A percentile compares a stretch with the other conserved stretches of the same genome.
Conservation (phyloP, 2,888 invertebrate genomes). For the Notodonta ziczac region DNA sequence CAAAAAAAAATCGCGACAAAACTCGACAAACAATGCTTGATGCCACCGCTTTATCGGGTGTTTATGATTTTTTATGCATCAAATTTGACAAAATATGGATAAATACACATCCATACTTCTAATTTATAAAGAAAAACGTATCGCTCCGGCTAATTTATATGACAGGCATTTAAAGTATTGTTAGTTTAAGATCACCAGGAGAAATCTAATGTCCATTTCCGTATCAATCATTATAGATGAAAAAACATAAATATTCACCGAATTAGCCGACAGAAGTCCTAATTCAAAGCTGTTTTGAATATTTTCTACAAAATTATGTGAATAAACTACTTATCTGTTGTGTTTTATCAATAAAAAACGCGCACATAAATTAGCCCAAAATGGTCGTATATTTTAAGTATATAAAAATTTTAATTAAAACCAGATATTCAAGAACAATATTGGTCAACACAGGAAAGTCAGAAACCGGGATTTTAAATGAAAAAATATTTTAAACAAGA, state of each 20-base stretch:
- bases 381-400: background rate
- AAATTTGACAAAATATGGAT: constrained; percentile 32
- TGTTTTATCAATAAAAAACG: background rate
- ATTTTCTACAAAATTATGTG: constrained; percentile 11
- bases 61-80: constrained; percentile 46
- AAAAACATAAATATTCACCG: constrained; percentile 14
- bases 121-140: background rate
- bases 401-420: background rate
- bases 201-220: constrained; percentile 18
- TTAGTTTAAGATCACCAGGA: background rate
- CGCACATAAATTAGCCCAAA: background rate
- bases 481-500: background rate
- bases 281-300: constrained; percentile 1
- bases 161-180: background rate
- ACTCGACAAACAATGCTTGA: constrained; percentile 34
- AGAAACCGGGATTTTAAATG: background rate
- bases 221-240: constrained; percentile 15
- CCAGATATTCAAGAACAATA: background rate
- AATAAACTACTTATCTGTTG: background rate
- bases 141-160: background rate
- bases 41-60: constrained; percentile 41
- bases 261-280: background rate
- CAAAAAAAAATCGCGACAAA: constrained; percentile 40
- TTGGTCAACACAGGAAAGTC: background rate
- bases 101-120: constrained; percentile 16